A percentile compares a stretch with the other conserved stretches of the same genome.
These are phyloP conservation scores for Proteles cristata DNA, from an alignment of 2,113 vertebrate species.

Conservation along the genomic window DNA sequence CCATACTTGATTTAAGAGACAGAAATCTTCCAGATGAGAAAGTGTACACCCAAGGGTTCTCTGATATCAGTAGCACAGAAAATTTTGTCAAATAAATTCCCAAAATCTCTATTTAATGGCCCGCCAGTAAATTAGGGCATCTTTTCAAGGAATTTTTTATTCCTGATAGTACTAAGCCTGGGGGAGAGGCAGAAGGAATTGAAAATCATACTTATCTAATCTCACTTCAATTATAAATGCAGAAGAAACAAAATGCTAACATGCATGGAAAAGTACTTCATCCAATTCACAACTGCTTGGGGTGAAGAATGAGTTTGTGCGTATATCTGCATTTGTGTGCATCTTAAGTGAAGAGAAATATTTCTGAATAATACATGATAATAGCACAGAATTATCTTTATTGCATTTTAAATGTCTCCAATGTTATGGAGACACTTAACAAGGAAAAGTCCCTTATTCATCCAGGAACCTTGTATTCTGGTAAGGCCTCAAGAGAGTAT, in stretches of 20 bases:
- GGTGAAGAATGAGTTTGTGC: not conserved
- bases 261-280: not conserved
- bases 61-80: not conserved
- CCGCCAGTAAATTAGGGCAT: constrained; percentile 35
- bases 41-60: not conserved
- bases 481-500: not conserved
- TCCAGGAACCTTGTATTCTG: not conserved
- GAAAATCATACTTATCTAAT: not conserved
- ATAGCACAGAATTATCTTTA: not conserved
- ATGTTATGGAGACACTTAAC: not conserved
- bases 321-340: not conserved
- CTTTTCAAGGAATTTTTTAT: not conserved
- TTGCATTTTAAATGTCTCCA: not conserved
- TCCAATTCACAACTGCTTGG: not conserved
- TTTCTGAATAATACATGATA: not conserved
- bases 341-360: not conserved
- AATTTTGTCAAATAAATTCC: constrained; percentile 19
- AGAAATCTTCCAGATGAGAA: not conserved
- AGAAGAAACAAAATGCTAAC: constrained; percentile 30
- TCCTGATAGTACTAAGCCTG: not conserved
- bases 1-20: not conserved
- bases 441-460: not conserved
- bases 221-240: constrained; percentile 25
- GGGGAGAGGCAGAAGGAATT: not conserved
- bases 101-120: not conserved